These are phyloP conservation scores for Tenebrosternarchus preto DNA, from an alignment of 2,113 vertebrate species.

Conservation along the genomic window DNA sequence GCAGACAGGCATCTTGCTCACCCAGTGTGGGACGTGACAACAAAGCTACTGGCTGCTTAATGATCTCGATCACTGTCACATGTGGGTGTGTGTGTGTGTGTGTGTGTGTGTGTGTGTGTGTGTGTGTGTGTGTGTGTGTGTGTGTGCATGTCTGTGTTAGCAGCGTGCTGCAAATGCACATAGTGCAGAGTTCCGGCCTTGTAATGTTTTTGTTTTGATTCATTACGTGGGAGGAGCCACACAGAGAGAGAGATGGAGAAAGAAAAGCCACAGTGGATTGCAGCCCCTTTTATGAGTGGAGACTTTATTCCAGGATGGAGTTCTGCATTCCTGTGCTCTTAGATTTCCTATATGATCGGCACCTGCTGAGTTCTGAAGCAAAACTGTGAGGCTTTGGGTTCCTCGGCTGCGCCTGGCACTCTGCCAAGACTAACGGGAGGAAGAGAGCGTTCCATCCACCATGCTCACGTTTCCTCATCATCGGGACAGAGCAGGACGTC, in stretches of 20 bases:
- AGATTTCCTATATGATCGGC: conserved; percentile 76
- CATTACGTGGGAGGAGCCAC: not conserved
- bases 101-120: conserved; percentile 25
- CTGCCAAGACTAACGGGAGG: not conserved
- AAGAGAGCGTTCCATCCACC: not conserved
- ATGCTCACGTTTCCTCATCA: conserved; percentile 35
- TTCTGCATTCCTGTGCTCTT: conserved; percentile 65
- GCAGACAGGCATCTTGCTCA: conserved; percentile 14
- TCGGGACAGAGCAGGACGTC: conserved; percentile 30
- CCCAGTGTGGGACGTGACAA: conserved; percentile 16
- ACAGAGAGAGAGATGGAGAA: not conserved
- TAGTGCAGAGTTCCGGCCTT: too few species aligned
- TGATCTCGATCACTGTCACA: conserved; percentile 1
- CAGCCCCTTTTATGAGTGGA: not conserved
- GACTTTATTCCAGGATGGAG: conserved; percentile 52
- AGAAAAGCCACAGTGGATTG: not conserved
- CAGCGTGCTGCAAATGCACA: too few species aligned
- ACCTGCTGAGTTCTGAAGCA: conserved; percentile 75
- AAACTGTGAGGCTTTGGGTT: conserved; percentile 56
- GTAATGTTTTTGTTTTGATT: too few species aligned
- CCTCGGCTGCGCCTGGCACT: not conserved
- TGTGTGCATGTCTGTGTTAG: conserved; percentile 31
- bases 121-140: conserved; percentile 28
- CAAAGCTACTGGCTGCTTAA: conserved; percentile 15
- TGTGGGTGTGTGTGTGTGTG: conserved; percentile 30